Evolutionary conservation across 2,113 vertebrate genomes (phyloP).

Genomic region (Mystacornis crossleyi): DNA sequence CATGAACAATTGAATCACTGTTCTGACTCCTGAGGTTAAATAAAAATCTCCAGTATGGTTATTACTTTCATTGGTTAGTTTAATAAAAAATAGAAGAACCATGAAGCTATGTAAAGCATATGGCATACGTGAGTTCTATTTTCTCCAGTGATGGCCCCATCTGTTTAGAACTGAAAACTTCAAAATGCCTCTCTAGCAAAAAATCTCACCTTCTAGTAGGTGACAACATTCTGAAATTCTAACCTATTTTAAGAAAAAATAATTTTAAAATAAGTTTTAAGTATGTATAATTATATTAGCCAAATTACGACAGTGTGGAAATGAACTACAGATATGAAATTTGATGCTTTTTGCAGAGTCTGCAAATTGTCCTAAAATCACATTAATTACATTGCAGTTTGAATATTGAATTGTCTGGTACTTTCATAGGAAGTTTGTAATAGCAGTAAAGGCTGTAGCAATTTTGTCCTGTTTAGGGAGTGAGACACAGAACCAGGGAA

Average conservation of each 20-base stretch:
- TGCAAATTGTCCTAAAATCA: neutral
- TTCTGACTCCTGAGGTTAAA: neutral
- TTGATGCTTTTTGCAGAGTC: neutral
- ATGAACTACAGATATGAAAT: neutral
- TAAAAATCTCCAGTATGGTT: neutral
- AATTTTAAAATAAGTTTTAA: neutral
- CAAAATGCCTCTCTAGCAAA: neutral
- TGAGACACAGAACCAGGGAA: neutral
- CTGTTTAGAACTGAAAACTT: neutral
- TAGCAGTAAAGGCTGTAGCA: neutral
- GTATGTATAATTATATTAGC: neutral
- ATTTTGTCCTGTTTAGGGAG: neutral
- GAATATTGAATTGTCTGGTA: neutral
- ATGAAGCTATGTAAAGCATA: neutral
- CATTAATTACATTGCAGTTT: neutral
- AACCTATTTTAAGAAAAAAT: neutral
- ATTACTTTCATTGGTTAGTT: neutral
- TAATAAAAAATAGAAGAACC: neutral
- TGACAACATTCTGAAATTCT: neutral
- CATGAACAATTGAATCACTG: neutral
- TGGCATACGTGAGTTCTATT: neutral
- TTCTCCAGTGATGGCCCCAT: neutral
- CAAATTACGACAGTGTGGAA: neutral
- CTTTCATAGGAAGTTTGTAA: neutral
- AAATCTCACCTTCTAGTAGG: neutral